A percentile compares a stretch with the other conserved stretches of the same genome.
These are phyloP conservation scores for Pseudonaja textilis DNA, from an alignment of 2,113 vertebrate genomes.

Conservation along the genomic window DNA sequence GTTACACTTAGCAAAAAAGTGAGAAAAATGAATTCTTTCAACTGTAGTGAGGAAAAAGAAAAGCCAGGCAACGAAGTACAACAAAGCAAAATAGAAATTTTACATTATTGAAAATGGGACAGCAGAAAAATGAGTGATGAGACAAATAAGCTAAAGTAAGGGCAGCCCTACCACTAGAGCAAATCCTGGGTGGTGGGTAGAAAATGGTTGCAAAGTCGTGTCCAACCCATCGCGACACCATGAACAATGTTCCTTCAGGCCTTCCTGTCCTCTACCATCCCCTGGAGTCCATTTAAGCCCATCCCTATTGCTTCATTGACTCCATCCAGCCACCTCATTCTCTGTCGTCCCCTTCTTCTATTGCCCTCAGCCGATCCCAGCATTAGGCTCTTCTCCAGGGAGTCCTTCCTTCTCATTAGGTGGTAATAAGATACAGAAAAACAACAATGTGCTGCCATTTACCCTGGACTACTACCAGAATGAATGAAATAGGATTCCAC, in stretches of 20 bases:
- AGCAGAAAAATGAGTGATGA: too few relatives aligned
- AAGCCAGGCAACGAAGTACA: not conserved
- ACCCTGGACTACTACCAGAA: not conserved
- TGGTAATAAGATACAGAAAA: not conserved
- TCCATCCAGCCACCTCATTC: too few relatives aligned
- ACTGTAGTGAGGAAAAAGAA: not conserved
- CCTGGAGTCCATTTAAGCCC: too few relatives aligned
- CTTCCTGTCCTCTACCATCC: too few relatives aligned
- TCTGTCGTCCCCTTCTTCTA: too few relatives aligned
- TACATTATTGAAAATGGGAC: not conserved
- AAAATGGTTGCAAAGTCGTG: not conserved
- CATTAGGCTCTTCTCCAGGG: too few relatives aligned
- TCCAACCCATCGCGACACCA: too few relatives aligned
- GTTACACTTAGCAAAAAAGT: not conserved
- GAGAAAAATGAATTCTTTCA: not conserved
- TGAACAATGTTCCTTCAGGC: too few relatives aligned
- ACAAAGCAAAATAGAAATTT: not conserved
- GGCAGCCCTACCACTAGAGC: not conserved
- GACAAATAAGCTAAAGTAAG: not conserved
- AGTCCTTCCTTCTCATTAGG: too few relatives aligned
- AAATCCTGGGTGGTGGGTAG: not conserved
- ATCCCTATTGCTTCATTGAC: too few relatives aligned
- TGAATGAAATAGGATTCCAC: not conserved
- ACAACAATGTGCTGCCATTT: not conserved
- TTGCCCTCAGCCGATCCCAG: too few relatives aligned